Conservation (phyloP, 2,797 vertebrate genomes). For the Sarcophilus harrisii region DNA sequence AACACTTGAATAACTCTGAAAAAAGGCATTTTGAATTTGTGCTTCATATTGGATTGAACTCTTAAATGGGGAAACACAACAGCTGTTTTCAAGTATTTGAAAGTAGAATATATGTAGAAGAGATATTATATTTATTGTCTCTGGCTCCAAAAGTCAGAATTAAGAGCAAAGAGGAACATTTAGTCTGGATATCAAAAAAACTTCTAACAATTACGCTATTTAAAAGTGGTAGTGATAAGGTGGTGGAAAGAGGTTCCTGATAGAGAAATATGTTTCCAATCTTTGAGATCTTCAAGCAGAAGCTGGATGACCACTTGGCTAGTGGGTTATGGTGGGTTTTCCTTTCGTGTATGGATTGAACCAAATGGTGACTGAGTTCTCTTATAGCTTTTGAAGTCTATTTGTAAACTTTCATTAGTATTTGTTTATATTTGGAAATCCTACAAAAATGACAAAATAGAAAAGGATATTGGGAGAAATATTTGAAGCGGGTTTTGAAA, state of each 20-base stretch:
- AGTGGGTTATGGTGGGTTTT: not conserved
- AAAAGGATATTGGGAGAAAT: not conserved
- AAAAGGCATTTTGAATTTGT: not conserved
- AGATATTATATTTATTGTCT: not conserved
- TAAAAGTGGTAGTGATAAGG: not conserved
- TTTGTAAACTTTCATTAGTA: not conserved
- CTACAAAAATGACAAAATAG: not conserved
- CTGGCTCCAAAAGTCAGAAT: not conserved
- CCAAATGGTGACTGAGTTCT: not conserved
- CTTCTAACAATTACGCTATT: not conserved
- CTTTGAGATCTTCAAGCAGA: not conserved
- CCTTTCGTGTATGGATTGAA: not conserved
- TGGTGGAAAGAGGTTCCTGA: not conserved
- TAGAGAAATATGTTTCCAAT: not conserved
- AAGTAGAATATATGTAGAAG: not conserved
- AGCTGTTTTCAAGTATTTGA: not conserved
- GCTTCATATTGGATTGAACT: not conserved
- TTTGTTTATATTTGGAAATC: not conserved
- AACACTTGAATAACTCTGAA: not conserved
- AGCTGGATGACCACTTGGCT: not conserved
- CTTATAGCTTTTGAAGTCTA: not conserved
- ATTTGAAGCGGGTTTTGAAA: not conserved
- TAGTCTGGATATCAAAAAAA: not conserved
- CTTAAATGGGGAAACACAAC: not conserved
- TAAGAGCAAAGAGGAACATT: not conserved